phyloP scores from a whole-genome alignment of 2,888 invertebrate species.

The Pristionchus arcanus region DNA sequence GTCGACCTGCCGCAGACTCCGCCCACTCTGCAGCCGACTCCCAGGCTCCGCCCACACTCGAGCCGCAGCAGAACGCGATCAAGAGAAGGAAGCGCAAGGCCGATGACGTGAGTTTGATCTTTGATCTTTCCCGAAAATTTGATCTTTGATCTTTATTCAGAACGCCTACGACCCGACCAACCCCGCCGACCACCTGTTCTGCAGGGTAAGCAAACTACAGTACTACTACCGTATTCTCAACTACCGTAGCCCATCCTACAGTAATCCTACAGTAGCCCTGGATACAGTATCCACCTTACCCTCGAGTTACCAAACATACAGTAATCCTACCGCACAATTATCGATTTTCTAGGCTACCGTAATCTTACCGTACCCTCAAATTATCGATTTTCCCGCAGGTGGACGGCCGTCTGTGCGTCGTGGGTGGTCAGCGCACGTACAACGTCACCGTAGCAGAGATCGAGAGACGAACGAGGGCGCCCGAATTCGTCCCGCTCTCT shows the following conservation, averaged over 20 bases:
- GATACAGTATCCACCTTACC: neutral
- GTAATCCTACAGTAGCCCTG: neutral
- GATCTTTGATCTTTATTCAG: conserved; percentile 4
- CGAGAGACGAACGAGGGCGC: neutral
- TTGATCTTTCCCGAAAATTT: neutral
- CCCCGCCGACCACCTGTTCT: neutral
- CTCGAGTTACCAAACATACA: neutral
- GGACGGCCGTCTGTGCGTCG: conserved; percentile 27
- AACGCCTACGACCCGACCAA: neutral
- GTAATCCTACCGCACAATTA: neutral
- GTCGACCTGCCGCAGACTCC: neutral
- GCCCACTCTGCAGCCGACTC: neutral
- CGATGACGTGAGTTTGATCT: neutral
- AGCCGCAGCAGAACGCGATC: neutral
- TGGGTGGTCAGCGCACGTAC: conserved; percentile 38
- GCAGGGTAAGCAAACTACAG: neutral
- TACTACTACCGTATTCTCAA: neutral
- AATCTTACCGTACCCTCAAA: neutral
- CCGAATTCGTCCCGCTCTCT: conserved; percentile 33
- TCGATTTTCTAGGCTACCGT: neutral
- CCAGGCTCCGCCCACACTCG: neutral
- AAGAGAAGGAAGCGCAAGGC: neutral
- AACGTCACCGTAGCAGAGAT: conserved; percentile 34
- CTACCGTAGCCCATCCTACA: neutral
- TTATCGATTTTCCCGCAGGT: conserved; percentile 31